phyloP scores from a whole-genome alignment of 2,113 vertebrate species.

The Gadus chalcogrammus region DNA sequence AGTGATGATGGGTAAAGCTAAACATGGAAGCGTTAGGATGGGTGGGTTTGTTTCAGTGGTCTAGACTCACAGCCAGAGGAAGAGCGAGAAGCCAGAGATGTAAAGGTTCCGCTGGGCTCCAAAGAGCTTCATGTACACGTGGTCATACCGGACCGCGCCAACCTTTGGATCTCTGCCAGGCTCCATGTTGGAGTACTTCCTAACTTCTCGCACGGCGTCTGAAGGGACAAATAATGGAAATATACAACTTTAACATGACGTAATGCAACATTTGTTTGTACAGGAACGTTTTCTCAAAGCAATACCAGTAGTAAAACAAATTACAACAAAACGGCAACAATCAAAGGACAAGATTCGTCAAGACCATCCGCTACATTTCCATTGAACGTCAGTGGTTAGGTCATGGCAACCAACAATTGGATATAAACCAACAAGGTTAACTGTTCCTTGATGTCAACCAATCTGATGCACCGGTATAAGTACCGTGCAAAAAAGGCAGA shows the following conservation, averaged over 20 bases:
- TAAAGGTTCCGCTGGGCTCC: constrained; percentile 95
- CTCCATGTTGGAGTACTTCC: constrained; percentile 80
- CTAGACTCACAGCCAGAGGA: constrained; percentile 94
- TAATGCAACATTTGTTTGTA: not conserved
- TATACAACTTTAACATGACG: not conserved
- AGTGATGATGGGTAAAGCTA: too few species aligned
- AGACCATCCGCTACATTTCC: too few species aligned
- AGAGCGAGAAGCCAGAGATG: constrained; percentile 93
- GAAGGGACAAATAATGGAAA: constrained; percentile 17
- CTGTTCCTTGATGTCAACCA: too few species aligned
- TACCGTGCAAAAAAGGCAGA: too few species aligned
- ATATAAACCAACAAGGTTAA: too few species aligned
- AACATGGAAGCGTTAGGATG: not conserved
- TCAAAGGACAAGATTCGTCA: too few species aligned
- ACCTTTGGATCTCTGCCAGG: constrained; percentile 55
- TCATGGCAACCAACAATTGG: too few species aligned
- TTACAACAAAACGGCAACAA: too few species aligned
- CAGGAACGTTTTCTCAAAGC: not conserved
- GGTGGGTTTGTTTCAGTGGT: not conserved
- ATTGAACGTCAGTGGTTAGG: too few species aligned
- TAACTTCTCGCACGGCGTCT: constrained; percentile 94
- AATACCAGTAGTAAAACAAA: not conserved
- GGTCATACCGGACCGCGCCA: constrained; percentile 77
- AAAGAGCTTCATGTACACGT: constrained; percentile 97
- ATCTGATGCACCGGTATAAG: too few species aligned